Evolutionary conservation across 2,888 invertebrate species (phyloP), one percentile per base, ranked within the genome.

Genomic region (Caenorhabditis doughertyi): DNA sequence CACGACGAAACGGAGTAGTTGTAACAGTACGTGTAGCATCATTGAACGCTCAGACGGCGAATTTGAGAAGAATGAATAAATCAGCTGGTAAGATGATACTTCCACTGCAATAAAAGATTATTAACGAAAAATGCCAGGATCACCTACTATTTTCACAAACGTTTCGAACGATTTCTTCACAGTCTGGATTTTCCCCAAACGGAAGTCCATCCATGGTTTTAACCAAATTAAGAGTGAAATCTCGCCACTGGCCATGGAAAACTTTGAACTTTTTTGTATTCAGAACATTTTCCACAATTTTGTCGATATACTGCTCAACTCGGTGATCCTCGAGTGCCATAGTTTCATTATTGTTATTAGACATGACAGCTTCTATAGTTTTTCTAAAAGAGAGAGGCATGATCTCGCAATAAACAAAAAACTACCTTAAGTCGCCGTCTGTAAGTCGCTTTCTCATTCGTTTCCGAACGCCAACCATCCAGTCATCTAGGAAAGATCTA

Each of bases 371-470:
- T 21, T 35, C 56, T 3, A 29, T 18, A 3, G n/a, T 32, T 7
- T 16, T 4, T 32, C 56, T 56, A 23, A n/a, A 49, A 51, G 25
- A 51, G 16, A 39, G 3, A 5, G 16, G 13, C 11, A 13, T 8
- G 16, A 2, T 25, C 25, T 13, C 11, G 2, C 25, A 23, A 3
- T 51, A 8, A 23, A 29, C 0, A 29, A 29, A 23, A 25, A 32
- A 7, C 9, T 13, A 55, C 55, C 55, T 55, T 32, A 55, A 55
- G n/a, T 29, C 44, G 11, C 27, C 27, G 7, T 8, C 13, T 16
- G 39, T 29, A 9, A 65, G 23, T 8, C 27, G 7, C 21, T 49
- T 49, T 32, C 65, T 65, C 65, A 65, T 65, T 16, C 29, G 21
- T 13, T 49, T 32, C 11, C 49, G 49, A n/a, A 65, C 65, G 11